A percentile compares a stretch with the other conserved stretches of the same genome.
phyloP scores from a whole-genome alignment of 2,797 vertebrate species.

The Sebastes matsubarae region DNA sequence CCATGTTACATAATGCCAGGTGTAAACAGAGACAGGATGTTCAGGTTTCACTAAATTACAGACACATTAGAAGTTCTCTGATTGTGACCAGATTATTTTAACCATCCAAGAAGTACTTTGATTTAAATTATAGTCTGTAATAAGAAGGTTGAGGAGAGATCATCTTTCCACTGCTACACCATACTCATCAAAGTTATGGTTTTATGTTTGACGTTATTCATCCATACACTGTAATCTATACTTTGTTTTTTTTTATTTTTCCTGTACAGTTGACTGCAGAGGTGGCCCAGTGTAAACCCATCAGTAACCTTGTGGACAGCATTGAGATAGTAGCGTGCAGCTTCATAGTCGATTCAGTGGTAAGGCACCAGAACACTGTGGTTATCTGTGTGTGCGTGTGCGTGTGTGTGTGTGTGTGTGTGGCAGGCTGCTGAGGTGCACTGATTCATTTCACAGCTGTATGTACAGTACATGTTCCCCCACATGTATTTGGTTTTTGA shows the following conservation, averaged over 20 bases:
- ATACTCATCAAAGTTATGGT: neutral
- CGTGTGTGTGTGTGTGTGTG: neutral
- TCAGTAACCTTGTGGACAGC: conserved; percentile 92
- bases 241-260: conserved; percentile 2
- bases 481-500: conserved; percentile 21
- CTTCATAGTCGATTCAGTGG: conserved; percentile 91
- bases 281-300: conserved; percentile 92
- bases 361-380: conserved; percentile 75
- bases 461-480: conserved; percentile 20
- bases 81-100: neutral
- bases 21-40: neutral
- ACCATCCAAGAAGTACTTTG: neutral
- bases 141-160: neutral
- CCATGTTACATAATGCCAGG: neutral
- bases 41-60: neutral
- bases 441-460: conserved; percentile 36
- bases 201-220: conserved; percentile 1
- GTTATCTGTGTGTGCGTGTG: neutral
- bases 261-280: conserved; percentile 86
- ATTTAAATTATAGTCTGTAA: conserved; percentile 11
- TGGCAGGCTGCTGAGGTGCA: neutral
- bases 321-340: conserved; percentile 90
- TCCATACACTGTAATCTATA: neutral
- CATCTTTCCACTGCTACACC: neutral
- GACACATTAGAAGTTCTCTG: neutral